Conservation (phyloP, 2,797 vertebrate species). For the Cercopithecus mitis region DNA sequence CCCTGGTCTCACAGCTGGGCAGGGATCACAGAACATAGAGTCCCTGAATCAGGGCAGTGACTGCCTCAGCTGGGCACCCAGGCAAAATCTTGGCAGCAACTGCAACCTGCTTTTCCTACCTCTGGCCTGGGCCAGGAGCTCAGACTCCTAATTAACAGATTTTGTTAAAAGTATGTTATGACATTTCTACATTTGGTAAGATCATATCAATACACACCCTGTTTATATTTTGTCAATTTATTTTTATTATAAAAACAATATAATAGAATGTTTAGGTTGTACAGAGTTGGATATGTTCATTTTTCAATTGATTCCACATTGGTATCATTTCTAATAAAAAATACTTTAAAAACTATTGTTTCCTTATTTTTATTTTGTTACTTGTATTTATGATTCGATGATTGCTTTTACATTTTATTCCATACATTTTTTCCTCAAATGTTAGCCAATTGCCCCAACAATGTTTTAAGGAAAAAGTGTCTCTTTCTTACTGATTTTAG, state of each 20-base stretch:
- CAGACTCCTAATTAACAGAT: neutral
- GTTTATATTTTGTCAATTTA: neutral
- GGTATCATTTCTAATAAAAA: neutral
- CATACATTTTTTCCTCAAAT: neutral
- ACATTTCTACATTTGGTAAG: neutral
- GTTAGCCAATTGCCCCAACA: neutral
- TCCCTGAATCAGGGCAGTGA: neutral
- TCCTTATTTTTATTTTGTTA: neutral
- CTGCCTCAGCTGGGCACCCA: neutral
- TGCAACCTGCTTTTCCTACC: fast-evolving
- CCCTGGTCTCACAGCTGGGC: neutral
- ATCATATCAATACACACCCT: neutral
- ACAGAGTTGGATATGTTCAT: neutral
- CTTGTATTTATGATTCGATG: neutral
- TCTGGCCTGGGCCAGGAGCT: neutral
- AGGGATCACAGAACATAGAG: fast-evolving
- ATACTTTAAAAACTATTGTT: neutral
- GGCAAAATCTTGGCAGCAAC: too few species aligned
- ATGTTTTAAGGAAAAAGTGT: neutral
- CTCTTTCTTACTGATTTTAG: neutral
- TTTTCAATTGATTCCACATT: neutral
- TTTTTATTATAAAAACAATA: neutral
- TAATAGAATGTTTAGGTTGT: neutral
- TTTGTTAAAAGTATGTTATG: neutral
- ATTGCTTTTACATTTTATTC: neutral